Evolutionary conservation across 2,113 vertebrate species (phyloP).

Genomic region (Elanus axillaris): DNA sequence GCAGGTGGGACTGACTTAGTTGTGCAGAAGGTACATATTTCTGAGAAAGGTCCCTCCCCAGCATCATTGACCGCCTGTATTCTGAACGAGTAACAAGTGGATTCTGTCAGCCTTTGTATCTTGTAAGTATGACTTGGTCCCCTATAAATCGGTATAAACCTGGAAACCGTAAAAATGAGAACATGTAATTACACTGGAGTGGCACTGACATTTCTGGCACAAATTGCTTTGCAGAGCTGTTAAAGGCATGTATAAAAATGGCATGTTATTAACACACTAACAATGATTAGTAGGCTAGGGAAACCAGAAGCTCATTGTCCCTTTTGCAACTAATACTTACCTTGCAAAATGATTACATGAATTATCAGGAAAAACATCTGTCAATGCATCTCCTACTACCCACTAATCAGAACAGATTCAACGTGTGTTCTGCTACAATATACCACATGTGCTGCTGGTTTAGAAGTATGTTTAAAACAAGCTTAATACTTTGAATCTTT

Average conservation of each 20-base stretch:
- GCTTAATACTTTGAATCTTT: neutral
- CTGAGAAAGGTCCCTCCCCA: conserved; percentile 93
- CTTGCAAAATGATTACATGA: neutral
- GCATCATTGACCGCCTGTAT: conserved; percentile 93
- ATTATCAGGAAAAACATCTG: neutral
- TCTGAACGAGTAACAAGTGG: conserved; percentile 90
- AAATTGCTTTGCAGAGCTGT: neutral
- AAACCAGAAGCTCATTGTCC: neutral
- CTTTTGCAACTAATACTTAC: neutral
- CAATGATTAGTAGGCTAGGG: neutral
- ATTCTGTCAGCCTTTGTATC: conserved; percentile 90
- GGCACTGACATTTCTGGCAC: neutral
- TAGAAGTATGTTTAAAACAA: neutral
- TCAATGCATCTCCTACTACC: neutral
- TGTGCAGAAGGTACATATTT: conserved; percentile 89
- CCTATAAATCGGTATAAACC: conserved; percentile 92
- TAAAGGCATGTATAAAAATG: neutral
- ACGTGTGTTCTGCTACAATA: neutral
- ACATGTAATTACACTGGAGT: neutral
- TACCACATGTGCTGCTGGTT: rapidly evolving
- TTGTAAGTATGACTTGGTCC: conserved; percentile 98
- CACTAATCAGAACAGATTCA: neutral
- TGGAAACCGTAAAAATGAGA: conserved; percentile 35
- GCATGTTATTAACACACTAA: neutral
- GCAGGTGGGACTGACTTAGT: conserved; percentile 91